Percentiles rank a stretch among this genome's conserved stretches.
phyloP scores from a whole-genome alignment of 2,113 vertebrate species.

The Oxyura jamaicensis region DNA sequence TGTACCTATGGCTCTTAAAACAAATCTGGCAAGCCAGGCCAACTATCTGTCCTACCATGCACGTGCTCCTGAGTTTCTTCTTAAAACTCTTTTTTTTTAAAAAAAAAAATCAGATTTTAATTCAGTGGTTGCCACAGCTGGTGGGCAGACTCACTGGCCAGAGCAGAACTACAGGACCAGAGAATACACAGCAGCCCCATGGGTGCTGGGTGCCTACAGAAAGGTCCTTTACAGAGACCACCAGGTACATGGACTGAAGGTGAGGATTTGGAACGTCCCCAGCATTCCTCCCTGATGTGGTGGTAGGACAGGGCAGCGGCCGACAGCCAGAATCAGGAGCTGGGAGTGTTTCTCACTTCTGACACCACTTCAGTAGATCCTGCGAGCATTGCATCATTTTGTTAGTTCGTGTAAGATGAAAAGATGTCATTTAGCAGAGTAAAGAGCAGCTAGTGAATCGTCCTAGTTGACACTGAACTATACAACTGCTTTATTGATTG shows the following conservation, averaged over 20 bases:
- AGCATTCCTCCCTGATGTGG: not conserved
- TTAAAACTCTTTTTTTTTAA: not conserved
- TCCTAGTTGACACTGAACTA: not conserved
- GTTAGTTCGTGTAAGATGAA: not conserved
- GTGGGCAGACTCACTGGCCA: not conserved
- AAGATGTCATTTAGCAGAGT: not conserved
- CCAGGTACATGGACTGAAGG: not conserved
- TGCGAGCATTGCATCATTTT: not conserved
- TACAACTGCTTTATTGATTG: conserved; percentile 8
- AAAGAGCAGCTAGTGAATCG: not conserved
- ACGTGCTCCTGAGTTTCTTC: not conserved
- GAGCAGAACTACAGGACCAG: not conserved
- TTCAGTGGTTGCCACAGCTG: not conserved
- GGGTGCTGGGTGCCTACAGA: not conserved
- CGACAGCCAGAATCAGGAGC: not conserved
- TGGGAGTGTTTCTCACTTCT: not conserved
- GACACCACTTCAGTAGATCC: not conserved
- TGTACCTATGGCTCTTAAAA: not conserved
- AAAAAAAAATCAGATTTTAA: not conserved
- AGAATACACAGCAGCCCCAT: not conserved
- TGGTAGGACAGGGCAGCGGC: not conserved
- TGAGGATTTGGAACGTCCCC: not conserved
- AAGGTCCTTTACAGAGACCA: not conserved
- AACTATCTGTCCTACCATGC: not conserved
- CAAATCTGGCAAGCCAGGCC: not conserved